Percentiles rank a stretch among this genome's conserved stretches.
phyloP scores from a whole-genome alignment of 1,140 invertebrate species.

The Bombus ignitus region DNA sequence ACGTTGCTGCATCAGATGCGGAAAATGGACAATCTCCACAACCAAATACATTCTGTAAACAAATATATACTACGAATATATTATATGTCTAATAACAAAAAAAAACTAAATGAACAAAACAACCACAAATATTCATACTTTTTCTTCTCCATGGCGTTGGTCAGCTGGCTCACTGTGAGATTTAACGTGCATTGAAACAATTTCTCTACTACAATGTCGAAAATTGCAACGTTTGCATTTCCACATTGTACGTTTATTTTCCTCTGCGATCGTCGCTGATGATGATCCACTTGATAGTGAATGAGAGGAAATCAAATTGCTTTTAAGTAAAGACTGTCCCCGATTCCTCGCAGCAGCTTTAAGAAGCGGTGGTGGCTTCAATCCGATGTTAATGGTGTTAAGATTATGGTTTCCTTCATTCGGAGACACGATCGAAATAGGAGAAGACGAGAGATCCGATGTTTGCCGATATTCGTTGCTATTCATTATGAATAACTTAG shows the following conservation, averaged over 20 bases:
- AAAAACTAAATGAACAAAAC: neutral
- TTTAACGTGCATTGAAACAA: conserved; percentile 87
- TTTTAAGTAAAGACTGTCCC: conserved; percentile 77
- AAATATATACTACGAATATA: neutral
- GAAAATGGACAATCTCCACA: conserved; percentile 91
- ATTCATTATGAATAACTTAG: conserved; percentile 70
- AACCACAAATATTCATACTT: conserved; percentile 48
- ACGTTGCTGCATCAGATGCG: conserved; percentile 85
- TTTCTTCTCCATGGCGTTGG: conserved; percentile 55
- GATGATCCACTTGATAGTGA: conserved; percentile 33
- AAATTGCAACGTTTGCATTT: conserved; percentile 94
- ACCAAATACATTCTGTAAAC: conserved; percentile 65
- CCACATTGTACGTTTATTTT: conserved; percentile 86
- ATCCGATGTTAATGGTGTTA: conserved; percentile 46
- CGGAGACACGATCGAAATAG: conserved; percentile 17
- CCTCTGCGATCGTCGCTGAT: conserved; percentile 55
- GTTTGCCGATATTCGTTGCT: conserved; percentile 61
- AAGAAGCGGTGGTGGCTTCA: conserved; percentile 73
- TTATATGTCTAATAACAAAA: neutral
- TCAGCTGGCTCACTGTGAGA: conserved; percentile 83
- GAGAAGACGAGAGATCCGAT: conserved; percentile 48
- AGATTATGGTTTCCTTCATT: conserved; percentile 47
- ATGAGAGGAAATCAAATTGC: conserved; percentile 63
- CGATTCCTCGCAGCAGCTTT: conserved; percentile 69
- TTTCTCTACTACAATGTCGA: conserved; percentile 86